phyloP scores from a whole-genome alignment of 2,888 invertebrate species.

The Nomada fucata region DNA sequence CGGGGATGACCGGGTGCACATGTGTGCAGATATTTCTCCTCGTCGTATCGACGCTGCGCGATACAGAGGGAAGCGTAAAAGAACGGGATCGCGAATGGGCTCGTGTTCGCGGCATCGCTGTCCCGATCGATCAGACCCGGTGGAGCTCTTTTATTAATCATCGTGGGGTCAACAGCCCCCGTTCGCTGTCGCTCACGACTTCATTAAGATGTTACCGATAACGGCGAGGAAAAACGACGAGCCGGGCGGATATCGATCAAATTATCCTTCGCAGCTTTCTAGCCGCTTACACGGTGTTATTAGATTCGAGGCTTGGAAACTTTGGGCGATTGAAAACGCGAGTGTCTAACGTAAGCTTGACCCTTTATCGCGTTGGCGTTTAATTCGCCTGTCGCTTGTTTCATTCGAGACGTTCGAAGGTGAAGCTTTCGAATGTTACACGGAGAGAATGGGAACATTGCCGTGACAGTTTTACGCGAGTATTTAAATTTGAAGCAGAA shows the following conservation, averaged over 20 bases:
- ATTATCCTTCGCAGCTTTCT: slow-evolving; percentile 4
- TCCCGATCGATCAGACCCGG: slow-evolving; percentile 8
- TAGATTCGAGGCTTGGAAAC: not conserved
- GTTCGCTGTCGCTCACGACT: slow-evolving; percentile 32
- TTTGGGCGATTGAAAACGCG: not conserved
- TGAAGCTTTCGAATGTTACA: too few species aligned
- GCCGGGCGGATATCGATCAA: not conserved
- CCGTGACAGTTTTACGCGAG: too few species aligned
- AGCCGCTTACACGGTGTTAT: not conserved
- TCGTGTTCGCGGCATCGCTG: slow-evolving; percentile 17
- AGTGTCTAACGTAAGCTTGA: not conserved
- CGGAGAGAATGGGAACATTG: too few species aligned
- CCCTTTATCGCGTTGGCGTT: not conserved
- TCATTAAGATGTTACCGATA: slow-evolving; percentile 31
- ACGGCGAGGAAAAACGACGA: not conserved
- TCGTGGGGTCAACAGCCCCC: slow-evolving; percentile 15
- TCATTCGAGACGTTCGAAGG: too few species aligned
- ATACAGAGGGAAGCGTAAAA: slow-evolving; percentile 2
- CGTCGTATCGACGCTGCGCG: not conserved
- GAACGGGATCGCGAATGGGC: slow-evolving; percentile 15
- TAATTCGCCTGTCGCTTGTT: too few species aligned
- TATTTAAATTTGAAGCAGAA: too few species aligned
- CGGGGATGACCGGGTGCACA: not conserved
- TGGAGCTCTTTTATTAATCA: slow-evolving; percentile 40
- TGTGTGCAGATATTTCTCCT: slow-evolving; percentile 33